Percentiles rank a stretch among this genome's conserved stretches.
Evolutionary conservation across 1,140 invertebrate species (phyloP).

Genomic region (Drosophila carrolli): DNA sequence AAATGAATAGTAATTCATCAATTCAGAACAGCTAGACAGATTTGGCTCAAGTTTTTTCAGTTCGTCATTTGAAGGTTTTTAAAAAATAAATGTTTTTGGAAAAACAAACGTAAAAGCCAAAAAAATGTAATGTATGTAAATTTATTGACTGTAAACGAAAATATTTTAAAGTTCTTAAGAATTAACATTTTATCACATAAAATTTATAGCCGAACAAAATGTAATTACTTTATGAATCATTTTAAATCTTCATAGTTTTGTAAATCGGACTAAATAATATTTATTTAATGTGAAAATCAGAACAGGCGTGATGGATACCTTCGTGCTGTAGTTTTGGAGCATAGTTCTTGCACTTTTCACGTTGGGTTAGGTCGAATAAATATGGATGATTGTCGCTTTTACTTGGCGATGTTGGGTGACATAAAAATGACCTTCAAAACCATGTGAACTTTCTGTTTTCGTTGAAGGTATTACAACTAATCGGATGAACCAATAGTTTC

Average conservation of each 20-base stretch:
- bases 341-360: slow-evolving; percentile 30
- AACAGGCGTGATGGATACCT: slow-evolving; percentile 6
- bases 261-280: not conserved
- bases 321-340: slow-evolving; percentile 24
- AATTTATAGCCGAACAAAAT: too few relatives aligned
- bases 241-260: not conserved
- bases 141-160: too few relatives aligned
- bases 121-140: too few relatives aligned
- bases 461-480: not conserved
- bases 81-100: too few relatives aligned
- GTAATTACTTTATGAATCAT: too few relatives aligned
- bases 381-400: slow-evolving; percentile 26
- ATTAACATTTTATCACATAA: too few relatives aligned
- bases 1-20: too few relatives aligned
- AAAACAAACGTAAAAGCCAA: too few relatives aligned
- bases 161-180: too few relatives aligned
- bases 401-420: slow-evolving; percentile 40
- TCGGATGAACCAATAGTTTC: not conserved
- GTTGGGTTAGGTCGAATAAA: slow-evolving; percentile 68
- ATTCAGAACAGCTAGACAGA: too few relatives aligned
- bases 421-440: slow-evolving; percentile 52
- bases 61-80: too few relatives aligned
- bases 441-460: not conserved
- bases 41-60: too few relatives aligned
- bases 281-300: not conserved